Base-by-base conservation (phyloP, 2,888 invertebrate genomes). In the Eurytoma adleriae region DNA sequence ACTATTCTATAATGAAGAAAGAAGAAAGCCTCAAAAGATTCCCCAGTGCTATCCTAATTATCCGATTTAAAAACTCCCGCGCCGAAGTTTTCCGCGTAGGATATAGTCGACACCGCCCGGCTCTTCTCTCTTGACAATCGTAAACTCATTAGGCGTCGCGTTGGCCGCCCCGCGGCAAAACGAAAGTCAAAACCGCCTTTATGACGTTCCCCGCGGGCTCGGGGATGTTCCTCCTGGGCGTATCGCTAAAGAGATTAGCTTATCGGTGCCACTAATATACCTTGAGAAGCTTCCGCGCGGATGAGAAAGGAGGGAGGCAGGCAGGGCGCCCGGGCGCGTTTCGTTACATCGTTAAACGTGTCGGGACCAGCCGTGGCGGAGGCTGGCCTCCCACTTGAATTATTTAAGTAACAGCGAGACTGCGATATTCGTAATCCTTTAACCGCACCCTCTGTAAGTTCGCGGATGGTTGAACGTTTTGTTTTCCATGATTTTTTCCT, bases 171-270 rank as follows among this genome's bases (percentile, higher is more conserved):
- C 20, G 3, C 20, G 50, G 18, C 64, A 78, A 78, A 78, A 78
- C 72, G 72, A 78, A 78, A 74, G 68, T 56, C 68, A 64, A 18
- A n/a, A 3, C 64, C 54, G 66, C 27, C 71, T 76, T 80, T 80
- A 75, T 76, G 71, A 68, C 56, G 27, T 40, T 48, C 27, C 24
- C 30, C 18, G 67, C 24, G 67, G 48, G 66, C 12, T 24, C 61
- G 24, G 24, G 27, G 18, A 59, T 72, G 67, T 72, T 78, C 67
- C 40, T 52, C 69, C 64, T 3, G 68, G 27, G 73, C 30, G 66
- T 74, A 79, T 75, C 74, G 64, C 74, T 70, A 79, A 75, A 59
- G 80, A 80, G 76, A 80, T 80, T 80, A 80, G 76, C 80, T 80
- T 80, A 80, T 80, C 80, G 80, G 71, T 50, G 54, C 48, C 56